Base-by-base conservation (phyloP, 64 coral and sea anemone genomes). In the Stichodactyla helianthus region DNA sequence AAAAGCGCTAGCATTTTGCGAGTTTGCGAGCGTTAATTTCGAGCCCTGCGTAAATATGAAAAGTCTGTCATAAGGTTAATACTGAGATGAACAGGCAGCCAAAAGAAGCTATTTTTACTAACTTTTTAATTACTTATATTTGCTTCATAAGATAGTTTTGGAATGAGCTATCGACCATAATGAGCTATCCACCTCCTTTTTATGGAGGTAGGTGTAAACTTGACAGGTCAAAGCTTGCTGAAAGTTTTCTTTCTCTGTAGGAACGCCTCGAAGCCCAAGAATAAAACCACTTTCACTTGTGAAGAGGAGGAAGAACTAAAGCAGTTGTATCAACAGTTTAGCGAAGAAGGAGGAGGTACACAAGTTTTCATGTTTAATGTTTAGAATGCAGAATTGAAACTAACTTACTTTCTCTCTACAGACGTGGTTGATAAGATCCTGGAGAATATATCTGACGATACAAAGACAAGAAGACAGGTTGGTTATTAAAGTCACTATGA, bases 291-390 rank as follows among this genome's bases (percentile, higher is more conserved):
- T 0, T 94, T 88, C 63, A 90, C 93, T 20, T 90, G 81, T 67
- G 93, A 94, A 51, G 93, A 94, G 65, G 93, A 94, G 76, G 88
- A 90, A 65, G 88, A 94, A 63, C 55, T 94, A 17, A 87, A 82
- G 26, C 25, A 87, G 52, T 82, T 94, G 5, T 94, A 90, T 28
- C 77, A 94, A 19, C 68, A 90, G 50, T 80, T 83, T 22, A 84
- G 90, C 84, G 93, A 84, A 84, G 83, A 84, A 59, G 62, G 82
- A 70, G 88, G 82, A 70, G 88, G 88, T 84, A 63, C 44, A 68
- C 4, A 23, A 25, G 19, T 10, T 20, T 7, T 25, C 63, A n/a
- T 68, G 0, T 68, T 74, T 28, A 10, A 25, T 74, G 22, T 3
- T 27, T 13, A 12, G 1, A 28, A 5, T 27, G 8, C 23, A 26